Evolutionary conservation across 2,113 vertebrate species (phyloP), one percentile per base, ranked within the genome.

Genomic region (Cairina moschata): DNA sequence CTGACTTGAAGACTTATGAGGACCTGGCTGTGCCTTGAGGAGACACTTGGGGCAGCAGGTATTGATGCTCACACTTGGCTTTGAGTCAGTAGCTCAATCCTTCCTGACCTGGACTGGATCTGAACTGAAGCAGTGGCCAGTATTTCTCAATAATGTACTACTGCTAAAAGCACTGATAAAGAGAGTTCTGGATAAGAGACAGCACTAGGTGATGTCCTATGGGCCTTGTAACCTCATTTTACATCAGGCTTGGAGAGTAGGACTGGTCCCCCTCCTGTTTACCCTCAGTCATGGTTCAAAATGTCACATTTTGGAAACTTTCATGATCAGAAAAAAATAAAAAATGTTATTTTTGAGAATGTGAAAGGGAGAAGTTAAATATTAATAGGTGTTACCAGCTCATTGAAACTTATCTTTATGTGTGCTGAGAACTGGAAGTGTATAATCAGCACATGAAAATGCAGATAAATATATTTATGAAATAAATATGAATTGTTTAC

Each of bases 401-500:
- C 73, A 63, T 93, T 50, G 94, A 90, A 92, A 92, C 63, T 83
- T 72, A 74, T 86, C 28, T 86, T 77, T 90, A 90, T 94, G 93
- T 93, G 66, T 76, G 28, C 5, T 38, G 46, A 63, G 79, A 88
- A 63, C 50, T 86, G 73, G 52, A 88, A 86, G 25, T 63, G 15
- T 88, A n/a, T 75, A 91, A 94, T 88, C 76, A 95, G 73, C 60
- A 48, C 11, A 71, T 52, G 56, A 77, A 94, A 96, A 90, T 29
- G 73, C 52, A 84, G 80, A 83, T 91, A 91, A 84, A 92, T 96
- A 50, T 68, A 81, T 94, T 88, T 92, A 92, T 93, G 80, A 95
- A 93, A 86, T 88, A 93, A 87, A 68, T 94, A 71, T 18, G 68
- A 67, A 56, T 38, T 71, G 65, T 93, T 92, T 90, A 54, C 42